Conservation (phyloP, 2,797 vertebrate genomes). For the Chrosomus eos region DNA sequence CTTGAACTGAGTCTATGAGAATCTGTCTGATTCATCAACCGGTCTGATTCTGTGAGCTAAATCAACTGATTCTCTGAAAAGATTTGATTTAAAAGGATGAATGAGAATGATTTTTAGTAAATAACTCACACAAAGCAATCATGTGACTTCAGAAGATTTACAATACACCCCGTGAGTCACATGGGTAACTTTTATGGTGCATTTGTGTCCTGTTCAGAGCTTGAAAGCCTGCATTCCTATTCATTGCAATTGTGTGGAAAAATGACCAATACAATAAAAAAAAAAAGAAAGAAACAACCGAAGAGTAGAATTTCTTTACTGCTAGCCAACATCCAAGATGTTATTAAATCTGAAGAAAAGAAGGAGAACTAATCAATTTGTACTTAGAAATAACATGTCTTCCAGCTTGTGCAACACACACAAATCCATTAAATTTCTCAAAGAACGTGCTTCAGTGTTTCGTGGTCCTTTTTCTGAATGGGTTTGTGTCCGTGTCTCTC, state of each 20-base stretch:
- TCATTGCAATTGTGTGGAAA: neutral
- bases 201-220: neutral
- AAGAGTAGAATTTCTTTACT: neutral
- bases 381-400: neutral
- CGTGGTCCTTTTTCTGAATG: slow-evolving; percentile 15
- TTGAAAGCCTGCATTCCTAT: neutral
- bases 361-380: neutral
- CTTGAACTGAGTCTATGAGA: neutral
- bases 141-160: neutral
- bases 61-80: neutral
- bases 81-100: neutral
- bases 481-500: slow-evolving; percentile 3
- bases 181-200: neutral
- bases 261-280: neutral
- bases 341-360: slow-evolving; percentile 7
- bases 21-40: neutral
- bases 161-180: neutral
- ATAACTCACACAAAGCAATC: neutral
- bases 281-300: neutral
- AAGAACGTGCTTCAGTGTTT: neutral
- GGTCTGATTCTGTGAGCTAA: neutral
- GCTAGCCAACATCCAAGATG: neutral
- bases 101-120: neutral
- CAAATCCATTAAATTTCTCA: neutral
- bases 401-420: neutral